A percentile compares a stretch with the other conserved stretches of the same genome.
Evolutionary conservation across 1,140 invertebrate species (phyloP).

Genomic region (Tetraneura akinire): DNA sequence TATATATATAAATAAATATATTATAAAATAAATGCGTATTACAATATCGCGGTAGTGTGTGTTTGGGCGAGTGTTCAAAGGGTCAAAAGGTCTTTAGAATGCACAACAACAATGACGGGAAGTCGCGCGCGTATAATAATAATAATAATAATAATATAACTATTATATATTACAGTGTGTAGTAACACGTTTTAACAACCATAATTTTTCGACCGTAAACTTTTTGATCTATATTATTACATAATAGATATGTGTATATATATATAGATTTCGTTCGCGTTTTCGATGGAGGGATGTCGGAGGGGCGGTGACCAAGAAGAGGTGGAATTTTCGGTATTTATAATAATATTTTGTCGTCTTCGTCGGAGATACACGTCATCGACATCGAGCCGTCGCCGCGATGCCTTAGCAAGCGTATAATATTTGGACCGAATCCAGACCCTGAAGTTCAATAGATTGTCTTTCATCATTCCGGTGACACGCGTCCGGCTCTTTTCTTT

Average conservation of each 20-base stretch:
- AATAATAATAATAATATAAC: too few species aligned
- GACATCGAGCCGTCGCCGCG: background rate
- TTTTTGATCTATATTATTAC: constrained; percentile 14
- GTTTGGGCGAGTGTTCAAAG: background rate
- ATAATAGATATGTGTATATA: too few species aligned
- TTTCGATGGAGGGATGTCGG: too few species aligned
- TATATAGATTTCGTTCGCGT: background rate
- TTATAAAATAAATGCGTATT: background rate
- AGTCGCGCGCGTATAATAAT: background rate
- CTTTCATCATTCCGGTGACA: constrained; percentile 22
- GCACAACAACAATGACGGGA: constrained; percentile 44
- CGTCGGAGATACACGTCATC: constrained; percentile 33
- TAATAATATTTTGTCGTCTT: constrained; percentile 21
- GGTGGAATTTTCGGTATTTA: too few species aligned
- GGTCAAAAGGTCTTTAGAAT: constrained; percentile 45
- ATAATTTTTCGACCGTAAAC: constrained; percentile 45
- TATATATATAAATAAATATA: background rate
- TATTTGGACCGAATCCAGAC: constrained; percentile 33
- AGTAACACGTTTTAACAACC: constrained; percentile 37
- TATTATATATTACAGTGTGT: background rate
- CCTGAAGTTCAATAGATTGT: constrained; percentile 27
- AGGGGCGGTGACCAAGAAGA: background rate
- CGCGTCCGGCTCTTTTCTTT: background rate
- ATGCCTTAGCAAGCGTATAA: background rate
- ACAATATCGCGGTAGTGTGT: background rate